Base-by-base conservation (phyloP, 2,113 vertebrate genomes). In the Rhinoptilus africanus region DNA sequence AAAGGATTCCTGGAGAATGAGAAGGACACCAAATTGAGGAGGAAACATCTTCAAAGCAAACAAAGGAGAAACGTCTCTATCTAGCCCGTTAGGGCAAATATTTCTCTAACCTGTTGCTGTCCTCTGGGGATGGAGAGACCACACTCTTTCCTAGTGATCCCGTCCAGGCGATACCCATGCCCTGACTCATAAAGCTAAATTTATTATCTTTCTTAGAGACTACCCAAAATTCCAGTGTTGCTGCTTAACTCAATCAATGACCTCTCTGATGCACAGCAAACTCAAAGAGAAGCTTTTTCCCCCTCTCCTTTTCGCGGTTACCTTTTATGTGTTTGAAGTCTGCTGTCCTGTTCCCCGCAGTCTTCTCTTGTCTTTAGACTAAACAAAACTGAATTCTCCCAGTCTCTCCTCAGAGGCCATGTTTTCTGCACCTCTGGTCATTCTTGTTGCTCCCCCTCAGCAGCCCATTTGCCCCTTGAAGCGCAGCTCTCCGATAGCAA, bases 21-120 rank as follows among this genome's bases (percentile, higher is more conserved):
- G 86, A 63, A n/a, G 76, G 91, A 94, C 72, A 43, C 0, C 1
- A 86, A 64, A 81, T 56, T 3, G 13, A 92, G 56, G 37, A 91
- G 6, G 60, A 51, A 94, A 91, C 64, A 43, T 89, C 91, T 96
- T 94, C 96, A 97, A 96, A 97, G 80, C 83, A 91, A 88, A n/a
- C 59, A 77, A 88, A 84, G 69, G 45, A 27, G 85, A 76, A 95
- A 81, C 22, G 5, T 28, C 80, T 75, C 51, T 91, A 96, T 93
- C 94, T 97, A 97, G 32, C 43, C 68, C 60, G 64, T 91, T 84
- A 92, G 80, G 94, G 73, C 91, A 96, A 95, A 93, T 97, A 94
- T 95, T 97, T 92, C 94, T 93, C 93, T 96, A 96, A 96, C 93
- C 89, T 96, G 86, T 27, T 78, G 51, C 73, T 94, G 60, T 96